Evolutionary conservation across 2,797 vertebrate species (phyloP).

Genomic region (Betta splendens): DNA sequence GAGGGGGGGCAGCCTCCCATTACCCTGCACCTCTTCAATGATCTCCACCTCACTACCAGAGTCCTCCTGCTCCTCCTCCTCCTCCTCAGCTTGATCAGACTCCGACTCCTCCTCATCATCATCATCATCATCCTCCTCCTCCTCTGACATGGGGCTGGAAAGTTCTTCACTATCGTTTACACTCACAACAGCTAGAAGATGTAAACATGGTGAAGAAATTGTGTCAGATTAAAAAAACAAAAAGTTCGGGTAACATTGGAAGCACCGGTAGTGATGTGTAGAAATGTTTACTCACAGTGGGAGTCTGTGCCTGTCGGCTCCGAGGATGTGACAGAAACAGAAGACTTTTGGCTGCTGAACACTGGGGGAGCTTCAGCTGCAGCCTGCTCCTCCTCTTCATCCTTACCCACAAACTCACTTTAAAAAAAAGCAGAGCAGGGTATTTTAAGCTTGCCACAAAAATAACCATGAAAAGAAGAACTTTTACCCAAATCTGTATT

Average conservation of each 20-base stretch:
- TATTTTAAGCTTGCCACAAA: slow-evolving; percentile 9
- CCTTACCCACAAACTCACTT: slow-evolving; percentile 65
- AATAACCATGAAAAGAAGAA: no score
- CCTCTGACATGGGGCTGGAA: slow-evolving; percentile 76
- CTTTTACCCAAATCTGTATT: no score
- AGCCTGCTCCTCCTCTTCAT: slow-evolving; percentile 45
- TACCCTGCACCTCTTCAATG: slow-evolving; percentile 80
- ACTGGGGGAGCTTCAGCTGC: slow-evolving; percentile 25
- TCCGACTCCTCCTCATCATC: slow-evolving; percentile 30
- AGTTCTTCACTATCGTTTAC: slow-evolving; percentile 82
- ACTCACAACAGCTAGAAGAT: slow-evolving; percentile 81
- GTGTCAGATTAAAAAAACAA: background rate
- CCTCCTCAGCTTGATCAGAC: slow-evolving; percentile 49
- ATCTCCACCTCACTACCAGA: slow-evolving; percentile 81
- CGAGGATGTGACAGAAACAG: slow-evolving; percentile 68
- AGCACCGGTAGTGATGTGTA: background rate
- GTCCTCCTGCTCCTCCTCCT: slow-evolving; percentile 72
- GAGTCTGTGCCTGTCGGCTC: slow-evolving; percentile 78
- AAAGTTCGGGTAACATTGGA: background rate
- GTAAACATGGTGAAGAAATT: slow-evolving; percentile 13
- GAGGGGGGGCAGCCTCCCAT: slow-evolving; percentile 68
- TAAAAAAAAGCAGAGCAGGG: slow-evolving; percentile 4
- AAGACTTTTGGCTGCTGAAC: slow-evolving; percentile 67
- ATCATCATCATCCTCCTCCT: slow-evolving; percentile 50
- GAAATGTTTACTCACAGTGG: slow-evolving; percentile 70